These are phyloP conservation scores for Aphelinus atriplicis DNA, from an alignment of 1,140 invertebrate genomes.

Conservation along the genomic window DNA sequence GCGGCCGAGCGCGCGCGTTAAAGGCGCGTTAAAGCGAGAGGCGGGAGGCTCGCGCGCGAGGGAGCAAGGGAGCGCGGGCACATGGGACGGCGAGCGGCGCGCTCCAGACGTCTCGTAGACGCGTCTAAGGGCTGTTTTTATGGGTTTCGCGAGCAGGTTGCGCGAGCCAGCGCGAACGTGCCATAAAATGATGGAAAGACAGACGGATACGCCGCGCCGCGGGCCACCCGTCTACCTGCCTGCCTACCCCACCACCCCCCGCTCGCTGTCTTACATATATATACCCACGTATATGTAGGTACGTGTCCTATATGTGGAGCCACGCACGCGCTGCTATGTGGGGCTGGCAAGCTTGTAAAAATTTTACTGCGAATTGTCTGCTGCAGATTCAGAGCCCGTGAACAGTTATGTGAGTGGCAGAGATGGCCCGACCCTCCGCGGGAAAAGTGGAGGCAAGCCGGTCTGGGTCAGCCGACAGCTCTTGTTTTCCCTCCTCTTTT, in stretches of 20 bases:
- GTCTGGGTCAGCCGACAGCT: conserved; percentile 57
- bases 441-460: conserved; percentile 57
- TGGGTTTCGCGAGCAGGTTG: conserved; percentile 60
- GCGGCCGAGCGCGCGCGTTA: not conserved
- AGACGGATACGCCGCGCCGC: conserved; percentile 10
- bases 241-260: conserved; percentile 11
- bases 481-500: conserved; percentile 29
- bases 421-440: conserved; percentile 56
- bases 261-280: no score
- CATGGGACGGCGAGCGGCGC: conserved; percentile 47
- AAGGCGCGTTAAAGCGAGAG: not conserved
- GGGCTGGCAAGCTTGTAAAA: conserved; percentile 60
- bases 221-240: conserved; percentile 40
- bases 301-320: no score
- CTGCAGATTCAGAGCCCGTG: conserved; percentile 56
- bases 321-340: not conserved
- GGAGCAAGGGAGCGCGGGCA: not conserved
- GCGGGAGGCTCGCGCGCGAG: conserved; percentile 31
- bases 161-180: conserved; percentile 37
- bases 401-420: conserved; percentile 57
- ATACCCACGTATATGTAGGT: no score
- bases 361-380: conserved; percentile 67
- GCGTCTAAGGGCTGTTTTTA: conserved; percentile 59
- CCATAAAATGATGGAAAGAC: conserved; percentile 25
- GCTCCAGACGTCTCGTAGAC: conserved; percentile 47